Evolutionary conservation across 2,797 vertebrate species (phyloP).

Genomic region (Tiaroga cobitis): DNA sequence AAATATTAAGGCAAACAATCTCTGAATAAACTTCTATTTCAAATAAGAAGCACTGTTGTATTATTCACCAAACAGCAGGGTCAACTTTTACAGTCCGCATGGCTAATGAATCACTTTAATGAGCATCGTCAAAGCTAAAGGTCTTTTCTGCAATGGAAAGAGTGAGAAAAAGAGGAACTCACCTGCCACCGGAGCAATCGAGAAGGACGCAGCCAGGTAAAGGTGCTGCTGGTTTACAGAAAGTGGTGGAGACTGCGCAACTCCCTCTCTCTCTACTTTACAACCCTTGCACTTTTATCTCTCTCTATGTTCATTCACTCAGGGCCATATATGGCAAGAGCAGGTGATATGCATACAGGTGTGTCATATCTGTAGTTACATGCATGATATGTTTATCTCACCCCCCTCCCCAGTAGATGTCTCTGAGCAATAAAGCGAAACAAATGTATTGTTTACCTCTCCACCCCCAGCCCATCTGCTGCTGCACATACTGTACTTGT

Average conservation of each 20-base stretch:
- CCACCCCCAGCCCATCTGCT: constrained; percentile 27
- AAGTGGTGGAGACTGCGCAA: constrained; percentile 42
- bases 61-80: not conserved
- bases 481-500: not conserved
- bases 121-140: not conserved
- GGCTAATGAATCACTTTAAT: constrained; percentile 24
- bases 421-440: constrained; percentile 2
- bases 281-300: constrained; percentile 66
- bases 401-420: constrained; percentile 33
- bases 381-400: constrained; percentile 23
- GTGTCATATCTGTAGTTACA: constrained; percentile 52
- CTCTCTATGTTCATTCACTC: constrained; percentile 57
- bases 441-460: constrained; percentile 41
- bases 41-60: not conserved
- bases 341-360: constrained; percentile 66
- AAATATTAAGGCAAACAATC: not conserved
- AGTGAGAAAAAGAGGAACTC: constrained; percentile 37
- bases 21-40: not conserved
- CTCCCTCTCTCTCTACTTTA: constrained; percentile 59
- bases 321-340: constrained; percentile 66
- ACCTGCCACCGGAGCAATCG: constrained; percentile 54
- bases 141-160: constrained; percentile 20
- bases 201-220: constrained; percentile 43
- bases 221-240: constrained; percentile 50
- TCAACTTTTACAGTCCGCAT: not conserved